These are phyloP conservation scores for Gymnoscelis rufifasciata DNA, from an alignment of 2,888 invertebrate species.

Conservation along the genomic window DNA sequence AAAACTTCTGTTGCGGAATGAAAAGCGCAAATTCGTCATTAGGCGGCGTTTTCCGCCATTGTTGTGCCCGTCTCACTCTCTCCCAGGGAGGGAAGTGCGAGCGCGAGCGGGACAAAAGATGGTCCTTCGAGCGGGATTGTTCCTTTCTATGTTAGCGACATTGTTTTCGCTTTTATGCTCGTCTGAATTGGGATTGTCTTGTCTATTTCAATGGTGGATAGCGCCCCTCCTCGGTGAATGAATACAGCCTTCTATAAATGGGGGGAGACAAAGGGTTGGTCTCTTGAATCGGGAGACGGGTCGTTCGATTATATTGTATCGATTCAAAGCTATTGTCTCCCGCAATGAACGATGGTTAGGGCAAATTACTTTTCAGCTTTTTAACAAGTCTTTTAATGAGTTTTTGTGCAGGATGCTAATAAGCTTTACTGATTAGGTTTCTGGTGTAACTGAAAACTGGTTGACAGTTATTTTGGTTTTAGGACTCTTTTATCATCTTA, in stretches of 20 bases:
- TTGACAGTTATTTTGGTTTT: background rate
- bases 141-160: slow-evolving; percentile 79
- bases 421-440: slow-evolving; percentile 11
- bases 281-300: slow-evolving; percentile 78
- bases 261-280: slow-evolving; percentile 77
- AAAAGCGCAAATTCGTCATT: slow-evolving; percentile 80
- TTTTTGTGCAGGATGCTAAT: slow-evolving; percentile 26
- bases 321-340: slow-evolving; percentile 69
- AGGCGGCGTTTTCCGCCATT: slow-evolving; percentile 77
- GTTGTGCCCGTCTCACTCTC: slow-evolving; percentile 56
- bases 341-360: slow-evolving; percentile 73
- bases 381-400: slow-evolving; percentile 32
- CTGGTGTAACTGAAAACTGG: background rate
- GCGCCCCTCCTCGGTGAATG: slow-evolving; percentile 76
- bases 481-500: background rate
- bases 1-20: slow-evolving; percentile 79
- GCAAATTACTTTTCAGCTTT: slow-evolving; percentile 76
- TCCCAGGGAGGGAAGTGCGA: slow-evolving; percentile 29
- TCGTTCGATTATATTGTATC: slow-evolving; percentile 78
- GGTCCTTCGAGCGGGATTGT: slow-evolving; percentile 76
- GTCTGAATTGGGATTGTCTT: slow-evolving; percentile 78
- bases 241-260: slow-evolving; percentile 74
- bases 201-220: slow-evolving; percentile 75
- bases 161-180: slow-evolving; percentile 78
- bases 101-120: slow-evolving; percentile 58